These are phyloP conservation scores for Telmatherina bonti DNA, from an alignment of 2,797 vertebrate genomes.

Conservation along the genomic window DNA sequence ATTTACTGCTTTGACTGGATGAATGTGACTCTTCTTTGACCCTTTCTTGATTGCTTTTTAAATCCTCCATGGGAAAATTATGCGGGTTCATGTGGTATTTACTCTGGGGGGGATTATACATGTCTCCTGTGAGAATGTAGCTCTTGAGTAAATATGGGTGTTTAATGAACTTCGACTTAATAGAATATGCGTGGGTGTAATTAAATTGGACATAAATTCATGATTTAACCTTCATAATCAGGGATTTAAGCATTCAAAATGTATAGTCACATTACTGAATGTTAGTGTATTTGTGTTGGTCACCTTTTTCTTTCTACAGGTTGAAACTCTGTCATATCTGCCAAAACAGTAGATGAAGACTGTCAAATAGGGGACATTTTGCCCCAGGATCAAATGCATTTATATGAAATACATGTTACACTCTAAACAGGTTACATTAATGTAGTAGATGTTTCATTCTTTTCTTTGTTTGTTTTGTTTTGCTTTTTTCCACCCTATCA, in stretches of 20 bases:
- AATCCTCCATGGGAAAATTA: constrained; percentile 8
- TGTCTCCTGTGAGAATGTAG: constrained; percentile 12
- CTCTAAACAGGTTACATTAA: neutral
- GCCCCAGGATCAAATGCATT: neutral
- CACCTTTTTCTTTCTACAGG: neutral
- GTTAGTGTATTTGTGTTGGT: constrained; percentile 4
- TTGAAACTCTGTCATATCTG: neutral
- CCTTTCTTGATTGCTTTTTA: constrained; percentile 26
- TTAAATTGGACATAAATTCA: constrained; percentile 4
- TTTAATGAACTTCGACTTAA: constrained; percentile 41
- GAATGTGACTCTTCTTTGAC: constrained; percentile 22
- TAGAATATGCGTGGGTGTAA: constrained; percentile 11
- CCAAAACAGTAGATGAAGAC: neutral
- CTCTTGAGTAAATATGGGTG: constrained; percentile 29
- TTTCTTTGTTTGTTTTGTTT: no score
- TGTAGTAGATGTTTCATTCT: neutral
- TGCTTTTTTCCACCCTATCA: neutral
- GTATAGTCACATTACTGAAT: constrained; percentile 6
- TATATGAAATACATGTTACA: neutral
- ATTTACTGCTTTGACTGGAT: constrained; percentile 5
- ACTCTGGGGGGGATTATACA: constrained; percentile 5
- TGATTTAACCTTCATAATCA: neutral
- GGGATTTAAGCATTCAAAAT: constrained; percentile 6
- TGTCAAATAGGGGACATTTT: neutral
- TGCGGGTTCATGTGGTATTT: constrained; percentile 10